Base-by-base conservation (phyloP, 2,888 invertebrate genomes). In the Chirona hameri region DNA sequence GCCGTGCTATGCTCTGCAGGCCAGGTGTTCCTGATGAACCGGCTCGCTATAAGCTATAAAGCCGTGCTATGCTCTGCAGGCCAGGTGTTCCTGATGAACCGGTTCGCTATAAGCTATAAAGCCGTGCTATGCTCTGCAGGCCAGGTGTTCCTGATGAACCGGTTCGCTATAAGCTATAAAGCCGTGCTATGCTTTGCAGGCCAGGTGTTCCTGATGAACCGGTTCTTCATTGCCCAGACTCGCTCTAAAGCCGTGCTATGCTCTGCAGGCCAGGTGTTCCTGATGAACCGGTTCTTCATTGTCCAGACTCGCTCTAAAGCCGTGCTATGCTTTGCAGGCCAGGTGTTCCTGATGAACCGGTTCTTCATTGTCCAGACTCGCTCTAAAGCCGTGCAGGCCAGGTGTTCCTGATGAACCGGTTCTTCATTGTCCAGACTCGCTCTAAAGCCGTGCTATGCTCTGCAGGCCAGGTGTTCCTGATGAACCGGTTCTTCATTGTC, bases 21-120 rank as follows among this genome's bases (percentile, higher is more conserved):
- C 90, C 96, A 96, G 92, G 96, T 96, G 95, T 96, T 96, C 90
- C 91, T 97, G 89, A 95, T 96, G 95, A 94, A 96, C 90, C 92
- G 93, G 86, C 96, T 96, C 91, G n/a, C n/a, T n/a, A n/a, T n/a
- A n/a, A n/a, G 65, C 29, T 81, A 85, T 85, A 82, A 39, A 39
- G 39, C 39, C 39, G 7, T 39, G 39, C 39, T 39, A 39, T 39
- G 4, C 4, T 39, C 89, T 91, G 81, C 91, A 95, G 95, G 95
- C 90, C 96, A 96, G 92, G 96, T 96, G 95, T 96, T 96, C 90
- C 91, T 97, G 89, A 95, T 96, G 95, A 94, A 96, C 90, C 92
- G 93, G 86, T 96, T 96, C 91, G n/a, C n/a, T n/a, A n/a, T n/a
- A n/a, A n/a, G 65, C 29, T 81, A 85, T 85, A 82, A 39, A 39